Conservation (phyloP, 2,113 vertebrate genomes). For the Pholis gunnellus region DNA sequence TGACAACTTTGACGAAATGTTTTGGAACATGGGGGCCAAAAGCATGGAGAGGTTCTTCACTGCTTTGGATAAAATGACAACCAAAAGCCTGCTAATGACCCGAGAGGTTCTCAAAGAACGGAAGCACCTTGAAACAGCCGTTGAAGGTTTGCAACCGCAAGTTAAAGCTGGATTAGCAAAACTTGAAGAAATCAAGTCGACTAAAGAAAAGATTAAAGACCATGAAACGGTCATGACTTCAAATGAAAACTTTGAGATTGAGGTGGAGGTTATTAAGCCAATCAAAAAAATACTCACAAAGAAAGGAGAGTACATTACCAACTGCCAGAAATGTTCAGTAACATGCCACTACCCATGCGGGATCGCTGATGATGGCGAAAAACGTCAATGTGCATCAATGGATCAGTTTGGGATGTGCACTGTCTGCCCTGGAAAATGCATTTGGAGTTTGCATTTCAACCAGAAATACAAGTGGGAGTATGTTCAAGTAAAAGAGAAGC, state of each 20-base stretch:
- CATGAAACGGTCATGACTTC: conserved; percentile 50
- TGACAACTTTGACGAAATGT: conserved; percentile 48
- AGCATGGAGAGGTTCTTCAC: conserved; percentile 56
- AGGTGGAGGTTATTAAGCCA: conserved; percentile 46
- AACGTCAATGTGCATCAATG: conserved; percentile 45
- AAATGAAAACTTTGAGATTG: conserved; percentile 59
- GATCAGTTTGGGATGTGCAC: conserved; percentile 13
- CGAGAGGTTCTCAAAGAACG: conserved; percentile 52
- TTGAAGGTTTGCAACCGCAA: conserved; percentile 46
- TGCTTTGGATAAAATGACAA: conserved; percentile 1
- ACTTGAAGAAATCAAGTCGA: conserved; percentile 48
- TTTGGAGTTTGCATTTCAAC: conserved; percentile 47
- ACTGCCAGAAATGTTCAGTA: conserved; percentile 65
- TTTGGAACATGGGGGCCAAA: conserved; percentile 52
- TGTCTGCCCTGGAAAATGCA: conserved; percentile 59
- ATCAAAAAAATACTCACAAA: conserved; percentile 20
- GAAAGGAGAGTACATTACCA: conserved; percentile 57
- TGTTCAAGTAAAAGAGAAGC: conserved; percentile 32
- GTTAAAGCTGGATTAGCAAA: conserved; percentile 48
- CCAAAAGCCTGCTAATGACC: conserved; percentile 57
- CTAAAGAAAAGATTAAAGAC: conserved; percentile 50
- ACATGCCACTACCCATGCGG: conserved; percentile 70
- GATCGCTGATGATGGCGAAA: conserved; percentile 26
- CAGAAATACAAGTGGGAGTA: conserved; percentile 60
- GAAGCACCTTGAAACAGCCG: conserved; percentile 43